Conservation (phyloP, 2,797 vertebrate genomes). For the Peromyscus attwateri region DNA sequence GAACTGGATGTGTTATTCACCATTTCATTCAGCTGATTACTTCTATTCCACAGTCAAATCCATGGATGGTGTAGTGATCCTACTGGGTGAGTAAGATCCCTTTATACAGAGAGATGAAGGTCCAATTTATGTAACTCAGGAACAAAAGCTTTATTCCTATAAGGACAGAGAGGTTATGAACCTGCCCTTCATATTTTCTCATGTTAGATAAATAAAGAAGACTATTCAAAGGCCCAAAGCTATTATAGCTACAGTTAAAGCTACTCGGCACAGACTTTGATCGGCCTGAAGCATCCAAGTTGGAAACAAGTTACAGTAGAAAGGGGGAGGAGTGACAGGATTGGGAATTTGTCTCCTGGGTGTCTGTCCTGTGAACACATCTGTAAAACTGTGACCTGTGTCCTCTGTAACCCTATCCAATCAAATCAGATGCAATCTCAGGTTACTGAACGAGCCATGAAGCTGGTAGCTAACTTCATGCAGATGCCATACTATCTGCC, state of each 20-base stretch:
- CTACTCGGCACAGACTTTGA: background rate
- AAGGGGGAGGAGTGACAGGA: background rate
- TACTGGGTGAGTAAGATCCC: background rate
- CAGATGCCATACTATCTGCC: background rate
- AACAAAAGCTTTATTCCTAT: background rate
- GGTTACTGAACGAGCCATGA: background rate
- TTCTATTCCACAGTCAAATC: background rate
- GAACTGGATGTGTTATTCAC: background rate
- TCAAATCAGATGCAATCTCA: background rate
- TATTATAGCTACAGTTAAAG: background rate
- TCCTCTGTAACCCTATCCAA: background rate
- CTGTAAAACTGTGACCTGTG: background rate
- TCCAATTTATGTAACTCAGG: background rate
- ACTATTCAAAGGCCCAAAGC: background rate
- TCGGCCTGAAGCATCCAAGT: background rate
- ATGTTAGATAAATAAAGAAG: background rate
- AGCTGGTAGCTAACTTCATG: background rate
- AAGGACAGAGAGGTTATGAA: no score
- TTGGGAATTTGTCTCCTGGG: background rate
- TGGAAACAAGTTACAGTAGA: background rate
- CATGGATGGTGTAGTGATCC: no score
- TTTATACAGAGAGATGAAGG: background rate
- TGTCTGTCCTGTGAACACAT: background rate
- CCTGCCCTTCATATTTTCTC: background rate
- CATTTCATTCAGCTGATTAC: background rate